Conservation (phyloP, 2,113 vertebrate species). For the Deroptyus accipitrinus region DNA sequence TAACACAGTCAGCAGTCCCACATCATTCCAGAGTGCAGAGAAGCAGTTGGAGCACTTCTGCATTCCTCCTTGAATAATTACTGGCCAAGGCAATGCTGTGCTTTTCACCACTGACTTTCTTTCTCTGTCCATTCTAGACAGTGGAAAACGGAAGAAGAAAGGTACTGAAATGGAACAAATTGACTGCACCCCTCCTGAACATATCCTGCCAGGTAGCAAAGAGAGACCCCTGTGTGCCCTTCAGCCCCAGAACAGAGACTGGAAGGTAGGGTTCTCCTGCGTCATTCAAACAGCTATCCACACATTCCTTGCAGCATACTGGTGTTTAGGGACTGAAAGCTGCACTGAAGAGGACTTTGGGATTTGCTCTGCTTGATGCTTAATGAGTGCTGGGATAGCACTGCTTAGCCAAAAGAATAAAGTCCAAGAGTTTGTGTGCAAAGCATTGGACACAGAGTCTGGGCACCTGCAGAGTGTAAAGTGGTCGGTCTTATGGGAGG, state of each 20-base stretch:
- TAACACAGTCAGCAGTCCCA: not conserved
- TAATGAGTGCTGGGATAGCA: not conserved
- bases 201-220: slow-evolving; percentile 95
- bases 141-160: slow-evolving; percentile 93
- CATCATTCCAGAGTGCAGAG: not conserved
- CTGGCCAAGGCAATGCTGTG: not conserved
- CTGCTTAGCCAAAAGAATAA: slow-evolving; percentile 37
- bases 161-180: slow-evolving; percentile 95
- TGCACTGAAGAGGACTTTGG: slow-evolving; percentile 38
- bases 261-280: slow-evolving; percentile 84
- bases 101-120: slow-evolving; percentile 6
- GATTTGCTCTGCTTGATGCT: slow-evolving; percentile 44
- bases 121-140: slow-evolving; percentile 76
- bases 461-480: not conserved
- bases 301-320: not conserved
- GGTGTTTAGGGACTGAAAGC: slow-evolving; percentile 4
- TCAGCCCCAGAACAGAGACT: slow-evolving; percentile 97
- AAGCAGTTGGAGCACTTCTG: not conserved
- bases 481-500: not conserved
- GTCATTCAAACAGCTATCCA: not conserved
- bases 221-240: slow-evolving; percentile 91
- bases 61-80: not conserved
- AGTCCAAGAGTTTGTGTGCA: slow-evolving; percentile 28
- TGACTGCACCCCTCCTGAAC: slow-evolving; percentile 96
- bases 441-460: not conserved